phyloP scores from a whole-genome alignment of 2,797 vertebrate species.

The Dendrocincla tyrannina region DNA sequence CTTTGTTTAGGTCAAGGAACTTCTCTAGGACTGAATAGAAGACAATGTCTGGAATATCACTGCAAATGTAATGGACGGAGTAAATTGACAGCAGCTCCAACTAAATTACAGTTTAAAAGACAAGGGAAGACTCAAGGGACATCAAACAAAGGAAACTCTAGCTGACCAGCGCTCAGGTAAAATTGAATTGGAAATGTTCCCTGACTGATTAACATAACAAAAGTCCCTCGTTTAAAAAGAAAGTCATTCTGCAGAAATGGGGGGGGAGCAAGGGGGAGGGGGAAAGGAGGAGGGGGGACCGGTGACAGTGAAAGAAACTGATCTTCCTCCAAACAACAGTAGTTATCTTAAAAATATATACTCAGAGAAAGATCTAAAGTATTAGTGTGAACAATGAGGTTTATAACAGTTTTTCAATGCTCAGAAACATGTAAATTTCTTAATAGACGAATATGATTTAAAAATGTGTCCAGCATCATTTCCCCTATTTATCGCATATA shows the following conservation, averaged over 20 bases:
- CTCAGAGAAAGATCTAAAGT: constrained; percentile 22
- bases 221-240: constrained; percentile 92
- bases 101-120: constrained; percentile 97
- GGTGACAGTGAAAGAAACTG: constrained; percentile 77
- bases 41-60: constrained; percentile 79
- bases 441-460: not conserved
- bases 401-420: not conserved
- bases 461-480: not conserved
- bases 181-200: constrained; percentile 99
- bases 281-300: not conserved
- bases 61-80: constrained; percentile 83
- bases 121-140: constrained; percentile 89
- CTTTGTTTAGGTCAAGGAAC: constrained; percentile 63
- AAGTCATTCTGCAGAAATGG: constrained; percentile 92
- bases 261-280: not conserved
- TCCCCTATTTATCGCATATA: not conserved
- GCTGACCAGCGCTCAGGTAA: constrained; percentile 98
- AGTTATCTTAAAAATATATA: constrained; percentile 54
- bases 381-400: not conserved
- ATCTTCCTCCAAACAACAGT: constrained; percentile 83
- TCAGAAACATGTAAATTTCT: not conserved
- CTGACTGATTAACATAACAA: constrained; percentile 98
- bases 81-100: constrained; percentile 87
- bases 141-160: constrained; percentile 88
- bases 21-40: constrained; percentile 72